Evolutionary conservation across 2,113 vertebrate species (phyloP).

Genomic region (Macquaria australasica): DNA sequence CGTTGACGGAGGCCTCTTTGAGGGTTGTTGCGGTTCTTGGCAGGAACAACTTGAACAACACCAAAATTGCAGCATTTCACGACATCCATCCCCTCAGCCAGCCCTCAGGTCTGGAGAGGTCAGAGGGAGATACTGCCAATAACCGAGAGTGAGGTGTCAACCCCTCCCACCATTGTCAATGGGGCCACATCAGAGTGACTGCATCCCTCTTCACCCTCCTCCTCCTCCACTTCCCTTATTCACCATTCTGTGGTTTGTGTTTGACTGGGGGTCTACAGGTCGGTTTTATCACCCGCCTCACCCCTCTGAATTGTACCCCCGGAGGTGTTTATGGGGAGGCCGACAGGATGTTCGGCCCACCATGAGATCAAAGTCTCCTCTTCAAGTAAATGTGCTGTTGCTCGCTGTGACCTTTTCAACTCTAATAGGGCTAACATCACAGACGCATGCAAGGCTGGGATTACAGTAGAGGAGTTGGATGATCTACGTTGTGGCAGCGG

Average conservation of each 20-base stretch:
- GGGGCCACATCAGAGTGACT: conserved; percentile 58
- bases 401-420: conserved; percentile 85
- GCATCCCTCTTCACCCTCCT: conserved; percentile 42
- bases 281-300: conserved; percentile 69
- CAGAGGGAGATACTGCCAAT: conserved; percentile 66
- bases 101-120: conserved; percentile 61
- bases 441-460: conserved; percentile 68
- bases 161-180: conserved; percentile 79
- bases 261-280: conserved; percentile 68
- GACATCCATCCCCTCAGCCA: conserved; percentile 41
- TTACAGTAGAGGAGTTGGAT: conserved; percentile 65
- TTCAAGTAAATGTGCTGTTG: conserved; percentile 78
- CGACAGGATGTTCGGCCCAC: conserved; percentile 86
- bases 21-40: conserved; percentile 71
- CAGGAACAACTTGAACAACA: conserved; percentile 74
- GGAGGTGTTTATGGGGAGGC: conserved; percentile 85
- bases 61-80: conserved; percentile 58
- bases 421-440: conserved; percentile 72
- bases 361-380: conserved; percentile 83
- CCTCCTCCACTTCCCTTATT: conserved; percentile 56
- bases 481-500: conserved; percentile 27
- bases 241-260: conserved; percentile 61
- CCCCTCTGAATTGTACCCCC: conserved; percentile 78
- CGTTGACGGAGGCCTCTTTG: conserved; percentile 53
- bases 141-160: conserved; percentile 77